Percentiles rank a stretch among this genome's conserved stretches.
Evolutionary conservation across 2,888 invertebrate genomes (phyloP).

Genomic region (Patella pellucida): DNA sequence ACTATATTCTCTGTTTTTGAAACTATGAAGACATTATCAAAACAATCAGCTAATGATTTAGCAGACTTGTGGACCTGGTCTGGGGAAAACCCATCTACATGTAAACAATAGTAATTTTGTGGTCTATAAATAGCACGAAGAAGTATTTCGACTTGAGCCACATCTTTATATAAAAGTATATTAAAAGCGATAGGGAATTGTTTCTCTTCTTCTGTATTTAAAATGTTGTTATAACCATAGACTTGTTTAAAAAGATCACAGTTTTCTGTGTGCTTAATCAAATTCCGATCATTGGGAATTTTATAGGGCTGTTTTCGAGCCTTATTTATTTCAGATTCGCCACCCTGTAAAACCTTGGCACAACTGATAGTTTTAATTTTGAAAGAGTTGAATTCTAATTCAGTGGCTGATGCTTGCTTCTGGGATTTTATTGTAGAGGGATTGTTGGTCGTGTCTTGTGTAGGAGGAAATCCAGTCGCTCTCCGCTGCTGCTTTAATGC

Average conservation of each 20-base stretch:
- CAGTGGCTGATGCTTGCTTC: no score
- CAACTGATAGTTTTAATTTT: no score
- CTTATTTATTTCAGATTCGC: no score
- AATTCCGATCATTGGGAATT: no score
- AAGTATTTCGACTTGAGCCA: conserved; percentile 58
- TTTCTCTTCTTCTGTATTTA: conserved; percentile 41
- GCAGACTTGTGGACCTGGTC: conserved; percentile 42
- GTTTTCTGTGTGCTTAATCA: conserved; percentile 19
- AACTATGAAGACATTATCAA: conserved; percentile 67
- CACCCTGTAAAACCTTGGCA: no score
- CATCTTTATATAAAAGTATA: conserved; percentile 59
- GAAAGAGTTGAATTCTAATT: no score
- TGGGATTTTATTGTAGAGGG: no score
- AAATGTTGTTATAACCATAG: conserved; percentile 38
- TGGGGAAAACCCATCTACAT: conserved; percentile 60
- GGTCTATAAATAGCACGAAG: conserved; percentile 63
- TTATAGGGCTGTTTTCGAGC: no score
- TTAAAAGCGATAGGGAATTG: conserved; percentile 64
- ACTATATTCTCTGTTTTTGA: conserved; percentile 61
- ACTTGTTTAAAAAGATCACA: conserved; percentile 46
- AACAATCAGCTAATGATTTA: conserved; percentile 54
- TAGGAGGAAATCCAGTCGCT: no score
- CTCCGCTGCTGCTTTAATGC: no score
- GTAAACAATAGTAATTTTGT: conserved; percentile 67
- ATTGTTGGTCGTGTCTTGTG: no score